phyloP scores from a whole-genome alignment of 2,888 invertebrate genomes.

The Macrosoma leucophasiata region DNA sequence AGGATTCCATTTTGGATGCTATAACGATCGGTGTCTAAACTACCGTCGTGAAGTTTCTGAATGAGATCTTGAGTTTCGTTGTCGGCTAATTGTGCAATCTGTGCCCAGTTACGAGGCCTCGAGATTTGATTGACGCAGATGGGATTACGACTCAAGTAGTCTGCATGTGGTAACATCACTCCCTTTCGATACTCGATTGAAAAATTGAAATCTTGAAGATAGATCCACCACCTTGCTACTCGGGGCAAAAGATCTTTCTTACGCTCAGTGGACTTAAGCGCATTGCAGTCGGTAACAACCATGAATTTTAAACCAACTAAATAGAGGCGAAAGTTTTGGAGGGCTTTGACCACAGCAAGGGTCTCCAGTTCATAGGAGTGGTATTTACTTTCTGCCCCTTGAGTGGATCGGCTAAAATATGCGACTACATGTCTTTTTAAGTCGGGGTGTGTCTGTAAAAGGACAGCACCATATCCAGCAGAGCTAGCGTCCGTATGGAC shows the following conservation, averaged over 20 bases:
- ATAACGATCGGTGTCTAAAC: conserved; percentile 1
- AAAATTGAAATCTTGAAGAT: conserved; percentile 22
- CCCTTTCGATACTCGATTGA: conserved; percentile 19
- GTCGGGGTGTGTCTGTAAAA: conserved; percentile 5
- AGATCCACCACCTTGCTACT: conserved; percentile 24
- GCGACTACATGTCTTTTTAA: conserved; percentile 12
- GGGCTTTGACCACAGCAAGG: conserved; percentile 21
- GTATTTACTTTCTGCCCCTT: conserved; percentile 21
- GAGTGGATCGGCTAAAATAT: conserved; percentile 9
- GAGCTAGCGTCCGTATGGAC: conserved; percentile 8
- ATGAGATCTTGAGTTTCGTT: conserved; percentile 13
- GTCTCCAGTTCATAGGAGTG: conserved; percentile 25
- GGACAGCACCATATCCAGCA: conserved; percentile 2
- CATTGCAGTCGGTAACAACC: conserved; percentile 21
- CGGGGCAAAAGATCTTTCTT: conserved; percentile 23
- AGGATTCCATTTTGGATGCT: conserved; percentile 17
- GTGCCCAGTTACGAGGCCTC: conserved; percentile 21
- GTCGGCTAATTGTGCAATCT: conserved; percentile 22
- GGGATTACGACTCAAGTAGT: conserved; percentile 22
- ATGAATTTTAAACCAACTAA: conserved; percentile 16
- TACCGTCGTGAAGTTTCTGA: no score
- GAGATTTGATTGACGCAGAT: conserved; percentile 2
- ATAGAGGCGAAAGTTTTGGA: conserved; percentile 21
- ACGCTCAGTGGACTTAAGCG: conserved; percentile 18
- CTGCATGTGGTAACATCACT: conserved; percentile 11